phyloP scores from a whole-genome alignment of 2,113 vertebrate genomes.

The Panthera uncia region DNA sequence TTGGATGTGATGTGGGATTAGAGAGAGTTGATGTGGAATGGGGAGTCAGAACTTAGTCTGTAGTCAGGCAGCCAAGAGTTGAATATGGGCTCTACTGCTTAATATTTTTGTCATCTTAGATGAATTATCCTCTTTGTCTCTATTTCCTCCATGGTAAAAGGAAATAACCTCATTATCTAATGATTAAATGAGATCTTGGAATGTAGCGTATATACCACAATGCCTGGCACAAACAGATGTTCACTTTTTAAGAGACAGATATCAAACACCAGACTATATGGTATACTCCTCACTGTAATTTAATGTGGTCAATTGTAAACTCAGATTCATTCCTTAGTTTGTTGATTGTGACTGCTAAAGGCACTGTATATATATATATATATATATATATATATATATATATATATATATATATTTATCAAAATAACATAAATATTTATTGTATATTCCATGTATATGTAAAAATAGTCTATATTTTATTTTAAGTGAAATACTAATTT shows the following conservation, averaged over 20 bases:
- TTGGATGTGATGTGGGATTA: background rate
- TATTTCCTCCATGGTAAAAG: background rate
- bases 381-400: background rate
- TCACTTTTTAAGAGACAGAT: constrained; percentile 1
- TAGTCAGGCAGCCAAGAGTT: background rate
- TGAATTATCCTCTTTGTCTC: background rate
- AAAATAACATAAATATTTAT: background rate
- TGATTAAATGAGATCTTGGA: background rate
- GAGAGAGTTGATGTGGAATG: background rate
- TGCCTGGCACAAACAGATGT: background rate
- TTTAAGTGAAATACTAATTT: background rate
- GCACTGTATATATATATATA: background rate
- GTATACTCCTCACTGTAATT: background rate
- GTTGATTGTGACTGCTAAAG: background rate
- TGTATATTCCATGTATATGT: background rate
- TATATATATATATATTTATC: background rate
- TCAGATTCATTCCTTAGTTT: background rate
- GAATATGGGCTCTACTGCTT: background rate
- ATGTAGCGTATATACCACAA: background rate
- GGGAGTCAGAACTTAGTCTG: background rate
- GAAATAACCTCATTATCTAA: background rate
- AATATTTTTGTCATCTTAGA: background rate
- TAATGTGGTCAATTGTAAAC: background rate
- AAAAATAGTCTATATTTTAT: background rate
- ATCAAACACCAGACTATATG: background rate